phyloP scores from a whole-genome alignment of 1,140 invertebrate species.

The Tigriopus japonicus region DNA sequence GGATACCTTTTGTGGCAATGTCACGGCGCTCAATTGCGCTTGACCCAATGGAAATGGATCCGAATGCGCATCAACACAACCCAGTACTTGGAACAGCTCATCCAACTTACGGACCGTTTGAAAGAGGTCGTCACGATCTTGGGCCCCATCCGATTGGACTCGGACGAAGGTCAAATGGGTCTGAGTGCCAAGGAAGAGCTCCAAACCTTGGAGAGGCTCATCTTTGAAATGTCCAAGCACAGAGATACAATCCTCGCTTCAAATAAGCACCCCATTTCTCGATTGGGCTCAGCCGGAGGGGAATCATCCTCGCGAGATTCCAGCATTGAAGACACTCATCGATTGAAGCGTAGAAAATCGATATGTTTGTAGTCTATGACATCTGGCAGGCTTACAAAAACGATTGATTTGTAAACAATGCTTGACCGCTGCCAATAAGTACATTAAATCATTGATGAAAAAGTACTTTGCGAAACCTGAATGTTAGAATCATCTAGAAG shows the following conservation, averaged over 20 bases:
- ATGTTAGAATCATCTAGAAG: too few species aligned
- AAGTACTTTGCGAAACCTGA: too few species aligned
- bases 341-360: too few species aligned
- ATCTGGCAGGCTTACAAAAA: too few species aligned
- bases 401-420: too few species aligned
- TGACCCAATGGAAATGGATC: not conserved
- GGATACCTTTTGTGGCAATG: not conserved
- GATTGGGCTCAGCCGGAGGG: too few species aligned
- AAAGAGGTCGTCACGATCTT: slow-evolving; percentile 3
- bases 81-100: not conserved
- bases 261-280: too few species aligned
- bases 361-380: too few species aligned
- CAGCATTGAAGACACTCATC: too few species aligned
- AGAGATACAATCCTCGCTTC: not conserved
- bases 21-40: not conserved
- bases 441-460: too few species aligned
- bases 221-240: not conserved
- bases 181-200: not conserved
- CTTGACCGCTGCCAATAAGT: too few species aligned
- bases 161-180: not conserved
- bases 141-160: slow-evolving; percentile 3
- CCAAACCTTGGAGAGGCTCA: not conserved
- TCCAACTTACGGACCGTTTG: not conserved
- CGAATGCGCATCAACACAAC: not conserved
- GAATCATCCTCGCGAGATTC: too few species aligned